A percentile compares a stretch with the other conserved stretches of the same genome.
These are phyloP conservation scores for Digitonthophagus gazella DNA, from an alignment of 2,888 invertebrate genomes.

Conservation along the genomic window DNA sequence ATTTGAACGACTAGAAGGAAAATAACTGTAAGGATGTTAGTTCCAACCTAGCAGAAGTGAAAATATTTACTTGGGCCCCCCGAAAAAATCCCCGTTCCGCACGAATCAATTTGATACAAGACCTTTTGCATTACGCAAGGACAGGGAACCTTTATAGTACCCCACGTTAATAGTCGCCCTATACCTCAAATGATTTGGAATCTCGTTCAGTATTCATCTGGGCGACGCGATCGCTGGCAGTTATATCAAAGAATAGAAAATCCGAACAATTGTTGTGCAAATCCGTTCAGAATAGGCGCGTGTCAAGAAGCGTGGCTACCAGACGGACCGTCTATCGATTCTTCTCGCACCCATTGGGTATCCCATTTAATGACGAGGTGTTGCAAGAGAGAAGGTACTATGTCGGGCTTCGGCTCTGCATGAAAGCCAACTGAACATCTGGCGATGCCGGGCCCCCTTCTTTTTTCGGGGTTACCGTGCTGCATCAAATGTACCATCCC, in stretches of 20 bases:
- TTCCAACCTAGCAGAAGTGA: conserved; percentile 26
- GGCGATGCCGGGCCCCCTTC: conserved; percentile 34
- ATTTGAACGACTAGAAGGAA: not conserved
- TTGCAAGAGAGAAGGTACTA: conserved; percentile 33
- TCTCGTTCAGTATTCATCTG: conserved; percentile 24
- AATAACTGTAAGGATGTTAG: not conserved
- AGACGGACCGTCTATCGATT: conserved; percentile 51
- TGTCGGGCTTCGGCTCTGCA: conserved; percentile 33
- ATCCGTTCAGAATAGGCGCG: conserved; percentile 47
- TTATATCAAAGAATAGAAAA: conserved; percentile 48
- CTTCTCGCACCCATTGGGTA: conserved; percentile 33
- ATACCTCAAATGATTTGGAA: conserved; percentile 14
- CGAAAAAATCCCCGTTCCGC: conserved; percentile 20
- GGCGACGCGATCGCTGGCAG: conserved; percentile 40
- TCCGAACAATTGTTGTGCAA: conserved; percentile 50
- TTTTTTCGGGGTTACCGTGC: conserved; percentile 22
- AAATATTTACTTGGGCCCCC: conserved; percentile 25
- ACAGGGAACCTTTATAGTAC: conserved; percentile 23
- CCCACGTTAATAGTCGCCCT: conserved; percentile 23
- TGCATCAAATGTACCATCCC: conserved; percentile 23
- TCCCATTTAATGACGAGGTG: conserved; percentile 24
- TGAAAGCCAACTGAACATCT: conserved; percentile 44
- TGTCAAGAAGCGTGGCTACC: conserved; percentile 49
- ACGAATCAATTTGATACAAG: conserved; percentile 32
- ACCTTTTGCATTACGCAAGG: conserved; percentile 30